Evolutionary conservation across 2,113 vertebrate species (phyloP), one percentile per base, ranked within the genome.

Genomic region (Eira barbara): DNA sequence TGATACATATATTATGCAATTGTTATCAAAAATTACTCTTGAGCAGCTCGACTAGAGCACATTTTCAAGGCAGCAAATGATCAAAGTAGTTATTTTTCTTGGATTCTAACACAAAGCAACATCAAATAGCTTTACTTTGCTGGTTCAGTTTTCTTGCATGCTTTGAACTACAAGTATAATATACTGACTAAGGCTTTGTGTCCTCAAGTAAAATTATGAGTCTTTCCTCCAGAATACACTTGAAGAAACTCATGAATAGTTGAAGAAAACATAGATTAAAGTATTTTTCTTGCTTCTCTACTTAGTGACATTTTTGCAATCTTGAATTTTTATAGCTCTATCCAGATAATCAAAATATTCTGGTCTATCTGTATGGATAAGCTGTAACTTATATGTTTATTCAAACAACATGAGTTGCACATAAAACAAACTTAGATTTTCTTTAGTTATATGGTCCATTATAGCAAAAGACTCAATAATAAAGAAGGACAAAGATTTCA

Each of bases 1-100:
- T 95, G 95, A 88, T 79, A 82, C 6, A 79, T 71, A 34, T 49
- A 55, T 88, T 80, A 27, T 85, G 71, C n/a, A 90, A 79, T 49
- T 79, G 11, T 47, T 91, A 95, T 96, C 82, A 98, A 97, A 97
- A 89, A 49, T 78, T 69, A 69, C n/a, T 97, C 84, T 85, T 83
- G 63, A 97, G 86, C 81, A 55, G 29, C 80, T 96, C 47, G 27
- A 97, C 97, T 86, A 97, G 15, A 96, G 78, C 80, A 93, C 71
- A 95, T 98, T 98, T 98, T 97, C 65, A 97, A 98, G 93, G 71
- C 57, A 92, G 73, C 27, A 95, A 82, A 88, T 86, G 82, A 98
- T 98, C 96, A 94, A 96, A 97, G 93, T 45, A 34, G 39, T 85
- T 97, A 86, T 80, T 97, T 97, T 97, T 67, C 25, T 65, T 92